Percentiles rank a stretch among this genome's conserved stretches.
phyloP scores from a whole-genome alignment of 2,888 invertebrate genomes.

The Drosophila melanosoma region DNA sequence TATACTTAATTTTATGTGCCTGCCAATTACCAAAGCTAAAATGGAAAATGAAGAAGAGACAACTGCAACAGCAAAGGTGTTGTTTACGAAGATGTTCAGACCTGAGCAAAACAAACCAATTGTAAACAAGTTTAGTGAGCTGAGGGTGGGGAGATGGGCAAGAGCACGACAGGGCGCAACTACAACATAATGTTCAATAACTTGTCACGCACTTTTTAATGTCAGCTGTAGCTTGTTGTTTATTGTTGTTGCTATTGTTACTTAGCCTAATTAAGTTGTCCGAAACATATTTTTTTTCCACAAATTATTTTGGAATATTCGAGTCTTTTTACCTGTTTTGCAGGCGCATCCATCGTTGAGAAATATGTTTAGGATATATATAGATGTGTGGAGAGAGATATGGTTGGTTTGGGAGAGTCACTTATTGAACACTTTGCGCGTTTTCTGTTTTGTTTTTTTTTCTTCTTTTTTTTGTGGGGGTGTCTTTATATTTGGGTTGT shows the following conservation, averaged over 20 bases:
- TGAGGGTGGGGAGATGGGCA: not conserved
- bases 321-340: conserved; percentile 69
- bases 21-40: not conserved
- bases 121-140: conserved; percentile 71
- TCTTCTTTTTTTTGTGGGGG: conserved; percentile 38
- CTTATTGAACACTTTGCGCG: conserved; percentile 45
- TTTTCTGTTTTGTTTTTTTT: conserved; percentile 13
- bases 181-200: conserved; percentile 59
- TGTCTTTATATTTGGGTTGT: conserved; percentile 32
- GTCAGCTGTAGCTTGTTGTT: conserved; percentile 11
- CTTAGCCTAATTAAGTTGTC: conserved; percentile 73
- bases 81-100: conserved; percentile 30
- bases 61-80: conserved; percentile 2
- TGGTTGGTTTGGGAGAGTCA: conserved; percentile 22
- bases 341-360: conserved; percentile 75
- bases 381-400: conserved; percentile 11
- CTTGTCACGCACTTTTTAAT: conserved; percentile 71
- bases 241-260: conserved; percentile 52
- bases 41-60: conserved; percentile 18
- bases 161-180: conserved; percentile 54
- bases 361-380: conserved; percentile 17
- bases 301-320: conserved; percentile 59
- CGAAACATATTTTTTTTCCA: conserved; percentile 45
- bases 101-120: conserved; percentile 52
- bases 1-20: not conserved